These are phyloP conservation scores for Macropis europaea DNA, from an alignment of 2,888 invertebrate species.

Conservation along the genomic window DNA sequence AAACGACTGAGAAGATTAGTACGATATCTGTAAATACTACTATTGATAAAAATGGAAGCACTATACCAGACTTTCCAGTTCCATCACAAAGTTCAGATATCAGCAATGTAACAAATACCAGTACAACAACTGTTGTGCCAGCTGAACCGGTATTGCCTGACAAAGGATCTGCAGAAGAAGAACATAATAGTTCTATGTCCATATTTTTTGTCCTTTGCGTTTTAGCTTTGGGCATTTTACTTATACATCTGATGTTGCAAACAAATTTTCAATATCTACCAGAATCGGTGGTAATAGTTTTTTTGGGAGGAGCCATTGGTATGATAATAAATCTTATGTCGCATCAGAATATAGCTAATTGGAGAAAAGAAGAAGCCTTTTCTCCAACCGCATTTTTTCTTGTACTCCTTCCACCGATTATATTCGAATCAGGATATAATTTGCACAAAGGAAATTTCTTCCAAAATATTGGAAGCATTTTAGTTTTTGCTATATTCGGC, in stretches of 20 bases:
- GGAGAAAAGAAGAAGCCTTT: slow-evolving; percentile 98
- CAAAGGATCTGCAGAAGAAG: slow-evolving; percentile 95
- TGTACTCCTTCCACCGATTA: slow-evolving; percentile 97
- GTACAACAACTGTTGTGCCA: slow-evolving; percentile 81
- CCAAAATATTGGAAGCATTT: slow-evolving; percentile 99
- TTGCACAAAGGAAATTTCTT: slow-evolving; percentile 98
- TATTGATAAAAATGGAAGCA: slow-evolving; percentile 45
- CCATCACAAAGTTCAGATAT: slow-evolving; percentile 48
- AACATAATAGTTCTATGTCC: slow-evolving; percentile 97
- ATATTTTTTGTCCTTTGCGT: slow-evolving; percentile 99
- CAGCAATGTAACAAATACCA: slow-evolving; percentile 70
- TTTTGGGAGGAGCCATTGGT: slow-evolving; percentile 96
- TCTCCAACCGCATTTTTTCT: slow-evolving; percentile 99
- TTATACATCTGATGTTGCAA: slow-evolving; percentile 96
- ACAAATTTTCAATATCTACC: slow-evolving; percentile 98
- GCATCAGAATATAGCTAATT: slow-evolving; percentile 93
- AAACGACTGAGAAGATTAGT: slow-evolving; percentile 42
- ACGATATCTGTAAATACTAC: slow-evolving; percentile 3
- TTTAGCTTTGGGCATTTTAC: slow-evolving; percentile 94
- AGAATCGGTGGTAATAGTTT: slow-evolving; percentile 98
- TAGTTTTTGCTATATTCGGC: slow-evolving; percentile 98
- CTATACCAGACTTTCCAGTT: slow-evolving; percentile 29
- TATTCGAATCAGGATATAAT: slow-evolving; percentile 99
- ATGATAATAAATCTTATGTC: slow-evolving; percentile 94
- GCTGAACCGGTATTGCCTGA: slow-evolving; percentile 92